Evolutionary conservation across 2,113 vertebrate species (phyloP).

Genomic region (Lepisosteus oculatus): DNA sequence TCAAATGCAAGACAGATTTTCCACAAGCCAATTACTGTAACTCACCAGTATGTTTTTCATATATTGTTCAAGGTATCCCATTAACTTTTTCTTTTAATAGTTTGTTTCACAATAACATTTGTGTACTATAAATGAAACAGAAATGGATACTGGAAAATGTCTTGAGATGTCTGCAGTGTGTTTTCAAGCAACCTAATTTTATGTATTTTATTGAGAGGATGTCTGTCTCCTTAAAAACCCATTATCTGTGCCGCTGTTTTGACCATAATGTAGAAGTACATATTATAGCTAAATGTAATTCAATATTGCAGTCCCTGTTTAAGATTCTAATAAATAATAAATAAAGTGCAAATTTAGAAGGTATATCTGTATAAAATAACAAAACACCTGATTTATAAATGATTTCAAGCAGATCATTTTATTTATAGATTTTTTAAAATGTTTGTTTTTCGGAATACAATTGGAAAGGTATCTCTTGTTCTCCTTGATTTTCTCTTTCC

Average conservation of each 20-base stretch:
- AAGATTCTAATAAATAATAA: neutral
- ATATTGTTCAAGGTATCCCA: too few species aligned
- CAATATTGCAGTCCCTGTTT: neutral
- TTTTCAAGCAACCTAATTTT: neutral
- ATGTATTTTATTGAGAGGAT: neutral
- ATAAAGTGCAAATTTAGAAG: neutral
- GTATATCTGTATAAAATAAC: neutral
- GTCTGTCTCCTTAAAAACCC: neutral
- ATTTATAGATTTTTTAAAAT: too few species aligned
- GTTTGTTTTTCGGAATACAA: too few species aligned
- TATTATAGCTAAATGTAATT: slow-evolving; percentile 1
- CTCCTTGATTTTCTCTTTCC: too few species aligned
- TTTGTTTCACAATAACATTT: too few species aligned
- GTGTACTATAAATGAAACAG: too few species aligned
- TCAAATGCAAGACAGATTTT: too few species aligned
- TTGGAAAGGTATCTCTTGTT: too few species aligned
- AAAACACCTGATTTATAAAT: neutral
- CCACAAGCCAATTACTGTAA: too few species aligned
- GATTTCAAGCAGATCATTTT: neutral
- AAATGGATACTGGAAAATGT: too few species aligned
- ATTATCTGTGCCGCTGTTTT: neutral
- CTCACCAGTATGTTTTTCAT: too few species aligned
- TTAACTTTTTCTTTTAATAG: too few species aligned
- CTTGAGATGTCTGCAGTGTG: neutral
- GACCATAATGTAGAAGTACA: neutral